phyloP scores from a whole-genome alignment of 1,140 invertebrate species.

The Diorhabda elongata region DNA sequence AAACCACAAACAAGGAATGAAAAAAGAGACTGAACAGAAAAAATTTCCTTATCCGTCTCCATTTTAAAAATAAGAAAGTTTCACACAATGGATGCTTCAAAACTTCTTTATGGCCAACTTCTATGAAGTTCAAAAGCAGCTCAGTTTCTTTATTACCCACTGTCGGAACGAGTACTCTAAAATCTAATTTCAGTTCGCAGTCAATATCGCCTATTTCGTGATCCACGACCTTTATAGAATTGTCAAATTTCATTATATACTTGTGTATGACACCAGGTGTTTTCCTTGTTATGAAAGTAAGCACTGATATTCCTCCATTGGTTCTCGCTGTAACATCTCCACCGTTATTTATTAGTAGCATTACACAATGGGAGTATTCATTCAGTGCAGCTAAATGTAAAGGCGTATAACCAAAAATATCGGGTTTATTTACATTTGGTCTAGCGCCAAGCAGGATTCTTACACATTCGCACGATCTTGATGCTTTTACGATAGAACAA shows the following conservation, averaged over 20 bases:
- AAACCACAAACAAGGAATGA: conserved; percentile 68
- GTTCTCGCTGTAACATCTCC: conserved; percentile 78
- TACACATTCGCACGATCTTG: conserved; percentile 67
- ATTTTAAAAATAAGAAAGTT: conserved; percentile 77
- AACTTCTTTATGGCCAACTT: conserved; percentile 69
- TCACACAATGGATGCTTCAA: conserved; percentile 77
- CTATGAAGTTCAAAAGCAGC: conserved; percentile 67
- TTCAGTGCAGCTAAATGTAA: conserved; percentile 81
- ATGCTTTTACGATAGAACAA: conserved; percentile 70
- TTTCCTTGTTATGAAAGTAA: conserved; percentile 74
- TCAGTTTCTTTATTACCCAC: conserved; percentile 60
- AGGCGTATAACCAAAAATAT: conserved; percentile 74
- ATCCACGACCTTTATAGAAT: conserved; percentile 71
- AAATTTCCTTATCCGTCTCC: conserved; percentile 77
- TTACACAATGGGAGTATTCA: conserved; percentile 72
- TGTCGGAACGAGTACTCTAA: conserved; percentile 61
- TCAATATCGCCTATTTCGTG: conserved; percentile 79
- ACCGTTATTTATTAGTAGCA: conserved; percentile 69
- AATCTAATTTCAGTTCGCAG: conserved; percentile 75
- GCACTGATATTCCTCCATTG: conserved; percentile 71
- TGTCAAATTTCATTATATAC: conserved; percentile 63
- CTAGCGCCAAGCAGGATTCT: conserved; percentile 61
- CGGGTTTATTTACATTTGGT: conserved; percentile 71
- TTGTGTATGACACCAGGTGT: conserved; percentile 73
- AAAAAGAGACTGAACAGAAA: conserved; percentile 76